Conservation (phyloP, 2,113 vertebrate genomes). For the Pituophis catenifer region DNA sequence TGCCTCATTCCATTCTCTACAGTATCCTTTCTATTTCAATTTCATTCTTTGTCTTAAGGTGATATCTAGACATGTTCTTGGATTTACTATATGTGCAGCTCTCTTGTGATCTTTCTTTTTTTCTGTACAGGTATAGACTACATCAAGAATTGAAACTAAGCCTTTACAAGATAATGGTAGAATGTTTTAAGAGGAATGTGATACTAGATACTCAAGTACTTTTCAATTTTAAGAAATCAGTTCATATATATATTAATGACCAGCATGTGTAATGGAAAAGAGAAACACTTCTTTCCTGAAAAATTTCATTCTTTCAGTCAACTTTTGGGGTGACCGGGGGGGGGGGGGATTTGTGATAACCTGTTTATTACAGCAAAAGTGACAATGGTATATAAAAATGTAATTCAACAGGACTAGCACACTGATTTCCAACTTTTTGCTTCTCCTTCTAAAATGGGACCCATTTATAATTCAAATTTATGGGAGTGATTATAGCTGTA, state of each 20-base stretch:
- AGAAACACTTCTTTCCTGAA: neutral
- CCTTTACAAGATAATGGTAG: neutral
- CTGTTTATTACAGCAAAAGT: constrained; percentile 3
- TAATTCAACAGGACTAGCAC: neutral
- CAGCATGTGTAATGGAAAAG: neutral
- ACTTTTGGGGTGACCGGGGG: neutral
- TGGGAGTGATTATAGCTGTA: neutral
- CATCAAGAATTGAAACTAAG: neutral
- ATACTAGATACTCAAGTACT: neutral
- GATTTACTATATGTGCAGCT: neutral
- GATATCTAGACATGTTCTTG: neutral
- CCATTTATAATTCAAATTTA: neutral
- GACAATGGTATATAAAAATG: neutral
- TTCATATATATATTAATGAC: neutral
- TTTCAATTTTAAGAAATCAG: neutral
- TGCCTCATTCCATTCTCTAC: neutral
- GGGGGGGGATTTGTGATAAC: neutral
- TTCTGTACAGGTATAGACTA: neutral
- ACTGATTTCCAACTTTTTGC: neutral
- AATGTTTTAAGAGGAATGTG: neutral
- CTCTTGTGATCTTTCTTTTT: neutral
- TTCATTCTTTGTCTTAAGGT: neutral
- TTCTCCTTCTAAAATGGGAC: neutral
- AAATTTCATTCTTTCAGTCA: neutral
- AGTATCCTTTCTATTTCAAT: neutral